These are phyloP conservation scores for Silurus glanis DNA, from an alignment of 2,113 vertebrate species.

Conservation along the genomic window DNA sequence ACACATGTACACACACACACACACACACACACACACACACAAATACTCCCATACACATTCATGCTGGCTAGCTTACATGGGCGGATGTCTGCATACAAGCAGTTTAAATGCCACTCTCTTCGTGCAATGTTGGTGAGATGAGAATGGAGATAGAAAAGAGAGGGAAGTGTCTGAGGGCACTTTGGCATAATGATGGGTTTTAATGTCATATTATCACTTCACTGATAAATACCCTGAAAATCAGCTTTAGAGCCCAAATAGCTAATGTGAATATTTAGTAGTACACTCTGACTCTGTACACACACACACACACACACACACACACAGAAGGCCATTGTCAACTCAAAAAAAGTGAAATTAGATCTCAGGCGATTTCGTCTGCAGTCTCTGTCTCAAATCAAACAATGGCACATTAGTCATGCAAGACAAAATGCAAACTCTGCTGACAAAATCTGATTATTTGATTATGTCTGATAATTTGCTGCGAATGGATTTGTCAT, in stretches of 20 bases:
- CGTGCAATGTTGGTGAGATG: slow-evolving; percentile 27
- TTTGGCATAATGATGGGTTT: slow-evolving; percentile 30
- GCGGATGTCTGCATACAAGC: slow-evolving; percentile 5
- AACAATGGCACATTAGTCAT: slow-evolving; percentile 6
- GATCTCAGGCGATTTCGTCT: slow-evolving; percentile 10
- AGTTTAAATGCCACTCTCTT: slow-evolving; percentile 49
- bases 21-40: slow-evolving; percentile 16
- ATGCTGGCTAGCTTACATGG: slow-evolving; percentile 11
- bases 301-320: not conserved
- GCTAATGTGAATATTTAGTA: slow-evolving; percentile 35
- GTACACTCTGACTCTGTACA: not conserved
- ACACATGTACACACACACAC: slow-evolving; percentile 5
- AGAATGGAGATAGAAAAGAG: slow-evolving; percentile 17
- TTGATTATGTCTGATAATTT: slow-evolving; percentile 28
- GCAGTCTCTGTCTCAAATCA: slow-evolving; percentile 24
- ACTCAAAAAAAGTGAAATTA: slow-evolving; percentile 18
- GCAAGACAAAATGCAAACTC: slow-evolving; percentile 9
- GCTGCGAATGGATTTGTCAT: slow-evolving; percentile 16
- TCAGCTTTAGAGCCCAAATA: slow-evolving; percentile 17
- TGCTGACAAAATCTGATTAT: slow-evolving; percentile 26
- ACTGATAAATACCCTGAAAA: slow-evolving; percentile 35
- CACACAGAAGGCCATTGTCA: not conserved
- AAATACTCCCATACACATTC: slow-evolving; percentile 9
- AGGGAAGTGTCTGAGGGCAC: not conserved
- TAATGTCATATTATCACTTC: slow-evolving; percentile 44